phyloP scores from a whole-genome alignment of 2,113 vertebrate genomes.

The Heteronetta atricapilla region DNA sequence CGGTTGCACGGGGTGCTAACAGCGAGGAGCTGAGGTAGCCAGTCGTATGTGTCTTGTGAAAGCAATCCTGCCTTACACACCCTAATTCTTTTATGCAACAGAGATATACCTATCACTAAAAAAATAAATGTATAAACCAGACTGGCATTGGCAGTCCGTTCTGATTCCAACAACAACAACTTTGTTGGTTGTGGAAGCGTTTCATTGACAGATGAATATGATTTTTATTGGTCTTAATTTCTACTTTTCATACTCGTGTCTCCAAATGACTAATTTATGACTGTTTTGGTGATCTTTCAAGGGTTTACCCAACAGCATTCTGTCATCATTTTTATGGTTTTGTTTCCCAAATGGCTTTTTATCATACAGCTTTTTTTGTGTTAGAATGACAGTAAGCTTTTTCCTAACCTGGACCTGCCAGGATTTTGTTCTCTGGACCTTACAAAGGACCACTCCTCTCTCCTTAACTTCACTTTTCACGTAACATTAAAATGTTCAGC shows the following conservation, averaged over 20 bases:
- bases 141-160: neutral
- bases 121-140: neutral
- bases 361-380: neutral
- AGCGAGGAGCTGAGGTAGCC: neutral
- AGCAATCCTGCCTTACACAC: neutral
- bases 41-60: neutral
- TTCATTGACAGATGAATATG: neutral
- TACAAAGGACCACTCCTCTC: neutral
- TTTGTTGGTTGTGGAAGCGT: neutral
- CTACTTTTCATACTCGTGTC: neutral
- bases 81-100: neutral
- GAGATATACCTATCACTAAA: neutral
- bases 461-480: accelerated
- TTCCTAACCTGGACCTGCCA: neutral
- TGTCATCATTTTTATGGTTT: neutral
- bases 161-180: neutral
- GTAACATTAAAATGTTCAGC: neutral
- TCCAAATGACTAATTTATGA: neutral
- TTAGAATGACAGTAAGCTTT: neutral
- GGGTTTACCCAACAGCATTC: neutral
- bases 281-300: neutral
- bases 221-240: neutral
- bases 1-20: neutral
- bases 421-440: neutral
- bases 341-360: neutral